phyloP scores from a whole-genome alignment of 1,140 invertebrate genomes.

The Neoseiulus cucumeris region DNA sequence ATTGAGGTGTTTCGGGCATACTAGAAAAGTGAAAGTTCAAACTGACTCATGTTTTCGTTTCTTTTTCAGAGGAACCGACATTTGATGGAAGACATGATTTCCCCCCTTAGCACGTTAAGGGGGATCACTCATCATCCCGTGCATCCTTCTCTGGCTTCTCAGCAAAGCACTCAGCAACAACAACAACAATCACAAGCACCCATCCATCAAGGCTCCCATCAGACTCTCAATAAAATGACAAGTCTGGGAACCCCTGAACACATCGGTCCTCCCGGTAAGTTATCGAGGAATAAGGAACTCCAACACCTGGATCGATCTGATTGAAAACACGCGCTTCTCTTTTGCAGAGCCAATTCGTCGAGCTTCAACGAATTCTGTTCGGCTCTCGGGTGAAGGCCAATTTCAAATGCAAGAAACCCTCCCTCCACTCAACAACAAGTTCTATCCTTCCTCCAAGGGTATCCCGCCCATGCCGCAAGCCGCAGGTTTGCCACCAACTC shows the following conservation, averaged over 20 bases:
- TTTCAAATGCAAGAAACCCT: background rate
- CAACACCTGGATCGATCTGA: too few relatives aligned
- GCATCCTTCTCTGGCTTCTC: background rate
- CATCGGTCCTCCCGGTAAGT: too few relatives aligned
- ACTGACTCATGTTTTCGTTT: too few relatives aligned
- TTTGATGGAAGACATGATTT: constrained; percentile 22
- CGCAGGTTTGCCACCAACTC: too few relatives aligned
- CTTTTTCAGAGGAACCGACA: constrained; percentile 18
- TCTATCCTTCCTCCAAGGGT: too few relatives aligned
- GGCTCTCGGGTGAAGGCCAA: constrained; percentile 5
- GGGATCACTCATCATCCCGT: constrained; percentile 6
- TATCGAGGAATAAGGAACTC: too few relatives aligned
- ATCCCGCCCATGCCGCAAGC: too few relatives aligned
- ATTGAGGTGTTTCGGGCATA: too few relatives aligned
- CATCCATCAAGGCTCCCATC: background rate
- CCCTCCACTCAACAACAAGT: too few relatives aligned
- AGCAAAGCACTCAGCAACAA: constrained; percentile 1
- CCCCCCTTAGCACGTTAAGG: constrained; percentile 16
- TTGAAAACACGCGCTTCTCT: background rate
- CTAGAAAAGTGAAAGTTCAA: too few relatives aligned
- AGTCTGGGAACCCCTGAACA: too few relatives aligned
- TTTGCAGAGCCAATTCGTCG: background rate
- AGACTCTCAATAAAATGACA: too few relatives aligned
- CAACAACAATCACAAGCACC: background rate
- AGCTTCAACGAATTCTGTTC: constrained; percentile 7